Percentiles rank a stretch among this genome's conserved stretches.
Evolutionary conservation across 2,797 vertebrate genomes (phyloP).

Genomic region (Sebastes oblongus): DNA sequence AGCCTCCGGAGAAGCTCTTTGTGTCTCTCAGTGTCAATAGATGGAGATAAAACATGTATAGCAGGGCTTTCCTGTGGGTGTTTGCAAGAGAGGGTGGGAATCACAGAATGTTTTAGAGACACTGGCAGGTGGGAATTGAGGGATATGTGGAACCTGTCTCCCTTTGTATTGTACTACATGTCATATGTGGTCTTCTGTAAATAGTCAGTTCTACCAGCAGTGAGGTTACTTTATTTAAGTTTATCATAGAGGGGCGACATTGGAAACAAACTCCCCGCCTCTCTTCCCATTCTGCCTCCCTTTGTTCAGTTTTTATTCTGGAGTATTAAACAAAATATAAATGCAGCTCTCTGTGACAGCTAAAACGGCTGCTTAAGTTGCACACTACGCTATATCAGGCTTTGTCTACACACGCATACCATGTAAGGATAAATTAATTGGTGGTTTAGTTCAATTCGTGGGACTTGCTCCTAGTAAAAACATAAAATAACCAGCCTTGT

Average conservation of each 20-base stretch:
- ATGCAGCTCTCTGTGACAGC: background rate
- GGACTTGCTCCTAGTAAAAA: background rate
- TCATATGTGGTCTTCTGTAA: slow-evolving; percentile 47
- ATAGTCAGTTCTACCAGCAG: slow-evolving; percentile 26
- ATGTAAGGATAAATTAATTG: background rate
- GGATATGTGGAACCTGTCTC: slow-evolving; percentile 50
- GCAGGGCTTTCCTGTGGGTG: slow-evolving; percentile 44
- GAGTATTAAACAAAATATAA: background rate
- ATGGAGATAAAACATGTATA: slow-evolving; percentile 65
- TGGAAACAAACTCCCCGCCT: background rate
- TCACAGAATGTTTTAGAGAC: slow-evolving; percentile 41
- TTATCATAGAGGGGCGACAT: background rate
- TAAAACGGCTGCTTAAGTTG: background rate
- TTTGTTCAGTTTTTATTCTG: slow-evolving; percentile 16
- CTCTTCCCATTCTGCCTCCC: background rate
- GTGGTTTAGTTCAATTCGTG: background rate
- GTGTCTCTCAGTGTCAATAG: slow-evolving; percentile 71
- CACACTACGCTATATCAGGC: background rate
- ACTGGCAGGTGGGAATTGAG: slow-evolving; percentile 29
- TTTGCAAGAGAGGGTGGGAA: slow-evolving; percentile 18
- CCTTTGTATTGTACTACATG: background rate
- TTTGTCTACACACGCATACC: background rate
- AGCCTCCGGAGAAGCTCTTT: slow-evolving; percentile 66
- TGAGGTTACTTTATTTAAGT: slow-evolving; percentile 14
- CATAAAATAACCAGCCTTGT: background rate